Evolutionary conservation across 2,888 invertebrate species (phyloP), one percentile per base, ranked within the genome.

Genomic region (Drosophila helvetica): DNA sequence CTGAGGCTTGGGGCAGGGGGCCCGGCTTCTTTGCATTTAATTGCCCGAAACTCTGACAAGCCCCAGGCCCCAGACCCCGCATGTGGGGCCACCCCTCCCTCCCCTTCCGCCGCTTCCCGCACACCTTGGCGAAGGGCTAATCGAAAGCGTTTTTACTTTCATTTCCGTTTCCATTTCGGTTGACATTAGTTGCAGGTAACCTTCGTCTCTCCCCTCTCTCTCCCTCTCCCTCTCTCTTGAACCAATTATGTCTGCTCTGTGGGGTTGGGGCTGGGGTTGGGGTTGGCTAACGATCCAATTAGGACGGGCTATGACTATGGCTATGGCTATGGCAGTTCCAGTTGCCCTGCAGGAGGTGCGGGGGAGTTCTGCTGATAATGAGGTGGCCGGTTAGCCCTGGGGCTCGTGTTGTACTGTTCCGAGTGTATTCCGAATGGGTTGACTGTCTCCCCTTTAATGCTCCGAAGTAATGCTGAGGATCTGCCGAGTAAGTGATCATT

Each of bases 21-120:
- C 12, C 17, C 55, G 67, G 19, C 60, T 77, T 81, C 76, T 80
- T 83, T 77, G 80, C 78, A 75, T 69, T 88, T 86, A 83, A 88
- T 86, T 83, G 80, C 75, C 74, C 47, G 54, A 50, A 72, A 66
- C 69, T 38, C 38, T 38, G 38, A 38, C 38, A 38, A 38, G 38
- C 6, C 38, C 33, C 57, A 46, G 69, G 12, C 42, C 33, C 33
- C 57, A 46, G 69, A 10, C 42, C 33, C 42, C 38, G 48, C 66
- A 27, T 15, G n/a, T 15, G n/a, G 30, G 30, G 33, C 33, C 33
- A n/a, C 42, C 33, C 18, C 42, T 7, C 10, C 10, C 9, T 3
- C 0, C 22, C 22, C 4, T 5, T 22, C n/a, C n/a, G 0, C 22
- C 22, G 0, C 2, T 0, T 22, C 22, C 22, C 3, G 30, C 69